These are phyloP conservation scores for Callitettix versicolor DNA, from an alignment of 1,140 invertebrate species.

Conservation along the genomic window DNA sequence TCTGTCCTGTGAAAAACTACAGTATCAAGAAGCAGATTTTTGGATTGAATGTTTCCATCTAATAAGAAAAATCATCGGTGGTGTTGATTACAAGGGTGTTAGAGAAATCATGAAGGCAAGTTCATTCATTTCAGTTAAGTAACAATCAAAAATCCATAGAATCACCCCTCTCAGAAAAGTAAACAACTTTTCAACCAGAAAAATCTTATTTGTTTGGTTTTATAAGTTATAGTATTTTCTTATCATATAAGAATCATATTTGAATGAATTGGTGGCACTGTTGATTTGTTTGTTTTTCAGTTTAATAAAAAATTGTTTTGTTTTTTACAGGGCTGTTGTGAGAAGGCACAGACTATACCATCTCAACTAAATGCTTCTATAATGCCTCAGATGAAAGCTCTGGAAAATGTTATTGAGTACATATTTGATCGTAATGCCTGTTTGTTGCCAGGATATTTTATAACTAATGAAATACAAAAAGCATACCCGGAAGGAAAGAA, in stretches of 20 bases:
- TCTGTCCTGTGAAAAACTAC: constrained; percentile 64
- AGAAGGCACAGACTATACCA: constrained; percentile 74
- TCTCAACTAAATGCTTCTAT: constrained; percentile 62
- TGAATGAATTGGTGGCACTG: no score
- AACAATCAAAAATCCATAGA: no score
- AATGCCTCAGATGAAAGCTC: constrained; percentile 65
- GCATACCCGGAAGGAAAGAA: constrained; percentile 66
- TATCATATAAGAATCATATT: no score
- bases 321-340: constrained; percentile 63
- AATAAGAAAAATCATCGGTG: constrained; percentile 73
- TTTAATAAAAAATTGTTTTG: no score
- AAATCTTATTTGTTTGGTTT: no score
- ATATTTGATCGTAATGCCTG: constrained; percentile 90
- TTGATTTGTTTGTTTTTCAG: no score
- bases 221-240: no score
- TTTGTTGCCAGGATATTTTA: constrained; percentile 85
- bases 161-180: no score
- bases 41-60: constrained; percentile 83
- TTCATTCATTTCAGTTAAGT: constrained; percentile 11
- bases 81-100: constrained; percentile 92
- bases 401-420: constrained; percentile 69
- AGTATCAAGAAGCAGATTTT: constrained; percentile 64
- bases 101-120: constrained; percentile 81
- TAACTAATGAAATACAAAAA: constrained; percentile 89
- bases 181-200: no score